A percentile compares a stretch with the other conserved stretches of the same genome.
Evolutionary conservation across 2,113 vertebrate genomes (phyloP).

Genomic region (Entomyzon cyanotis): DNA sequence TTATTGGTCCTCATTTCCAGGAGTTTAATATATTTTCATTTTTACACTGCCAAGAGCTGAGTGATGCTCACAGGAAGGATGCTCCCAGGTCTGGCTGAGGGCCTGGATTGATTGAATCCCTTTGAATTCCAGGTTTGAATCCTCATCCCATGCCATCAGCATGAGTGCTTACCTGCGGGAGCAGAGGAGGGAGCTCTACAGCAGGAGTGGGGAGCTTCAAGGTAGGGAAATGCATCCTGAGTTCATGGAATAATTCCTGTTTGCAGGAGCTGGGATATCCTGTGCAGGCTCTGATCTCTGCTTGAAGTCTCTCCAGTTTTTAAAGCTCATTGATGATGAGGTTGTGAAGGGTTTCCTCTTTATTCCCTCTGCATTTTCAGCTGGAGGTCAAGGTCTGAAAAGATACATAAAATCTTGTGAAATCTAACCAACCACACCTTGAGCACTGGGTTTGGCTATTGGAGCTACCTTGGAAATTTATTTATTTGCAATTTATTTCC

Average conservation of each 20-base stretch:
- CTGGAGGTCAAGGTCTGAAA: background rate
- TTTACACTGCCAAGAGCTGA: background rate
- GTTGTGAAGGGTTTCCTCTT: background rate
- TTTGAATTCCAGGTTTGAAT: slow-evolving; percentile 84
- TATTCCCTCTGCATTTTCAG: background rate
- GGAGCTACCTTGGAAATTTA: background rate
- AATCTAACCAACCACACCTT: background rate
- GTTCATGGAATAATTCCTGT: background rate
- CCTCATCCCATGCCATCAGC: slow-evolving; percentile 96
- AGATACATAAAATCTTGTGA: background rate
- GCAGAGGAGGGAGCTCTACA: slow-evolving; percentile 95
- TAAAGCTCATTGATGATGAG: background rate
- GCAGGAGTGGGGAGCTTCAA: slow-evolving; percentile 97
- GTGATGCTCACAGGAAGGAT: background rate
- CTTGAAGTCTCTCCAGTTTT: background rate
- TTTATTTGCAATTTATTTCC: background rate
- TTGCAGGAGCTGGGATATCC: background rate
- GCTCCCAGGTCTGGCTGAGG: background rate
- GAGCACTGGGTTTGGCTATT: background rate
- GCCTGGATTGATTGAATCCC: background rate
- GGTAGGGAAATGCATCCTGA: slow-evolving; percentile 71
- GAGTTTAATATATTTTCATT: fast-evolving
- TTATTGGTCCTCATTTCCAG: background rate
- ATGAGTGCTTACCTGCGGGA: slow-evolving; percentile 97
- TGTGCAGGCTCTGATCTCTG: background rate